These are phyloP conservation scores for Monarcha castaneiventris DNA, from an alignment of 2,113 vertebrate genomes.

Conservation along the genomic window DNA sequence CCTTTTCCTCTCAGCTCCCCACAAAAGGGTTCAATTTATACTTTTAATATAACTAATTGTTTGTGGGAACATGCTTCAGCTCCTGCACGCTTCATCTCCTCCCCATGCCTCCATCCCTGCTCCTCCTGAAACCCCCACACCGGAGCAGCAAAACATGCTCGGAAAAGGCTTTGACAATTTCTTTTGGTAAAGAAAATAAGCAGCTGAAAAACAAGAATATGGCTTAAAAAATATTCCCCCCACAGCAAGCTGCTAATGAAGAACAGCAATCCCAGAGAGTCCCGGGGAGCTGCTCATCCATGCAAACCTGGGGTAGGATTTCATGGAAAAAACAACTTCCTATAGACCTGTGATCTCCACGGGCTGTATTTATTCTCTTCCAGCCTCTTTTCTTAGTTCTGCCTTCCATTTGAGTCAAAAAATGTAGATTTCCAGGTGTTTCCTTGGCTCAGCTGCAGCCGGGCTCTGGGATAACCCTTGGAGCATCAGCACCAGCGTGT, in stretches of 20 bases:
- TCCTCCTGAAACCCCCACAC: not conserved
- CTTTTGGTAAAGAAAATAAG: not conserved
- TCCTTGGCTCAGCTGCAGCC: not conserved
- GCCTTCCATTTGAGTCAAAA: not conserved
- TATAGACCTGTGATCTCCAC: not conserved
- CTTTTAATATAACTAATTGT: not conserved
- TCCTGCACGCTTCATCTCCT: accelerated
- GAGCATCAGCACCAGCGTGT: not conserved
- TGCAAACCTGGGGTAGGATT: not conserved
- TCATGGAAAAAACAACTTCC: not conserved
- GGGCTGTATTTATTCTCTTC: not conserved
- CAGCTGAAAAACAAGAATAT: not conserved
- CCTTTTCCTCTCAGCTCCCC: not conserved
- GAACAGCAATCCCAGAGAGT: not conserved
- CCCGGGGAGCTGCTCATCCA: not conserved
- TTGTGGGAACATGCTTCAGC: not conserved
- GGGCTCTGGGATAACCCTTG: not conserved
- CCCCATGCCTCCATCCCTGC: not conserved
- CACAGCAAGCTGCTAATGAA: not conserved
- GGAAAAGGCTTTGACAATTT: not conserved
- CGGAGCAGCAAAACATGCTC: accelerated
- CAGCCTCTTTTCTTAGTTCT: not conserved
- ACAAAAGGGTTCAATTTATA: not conserved
- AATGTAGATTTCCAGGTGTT: accelerated
- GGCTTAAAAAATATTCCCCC: not conserved